Evolutionary conservation across 2,797 vertebrate genomes (phyloP).

Genomic region (Micropoecilia bifurca): DNA sequence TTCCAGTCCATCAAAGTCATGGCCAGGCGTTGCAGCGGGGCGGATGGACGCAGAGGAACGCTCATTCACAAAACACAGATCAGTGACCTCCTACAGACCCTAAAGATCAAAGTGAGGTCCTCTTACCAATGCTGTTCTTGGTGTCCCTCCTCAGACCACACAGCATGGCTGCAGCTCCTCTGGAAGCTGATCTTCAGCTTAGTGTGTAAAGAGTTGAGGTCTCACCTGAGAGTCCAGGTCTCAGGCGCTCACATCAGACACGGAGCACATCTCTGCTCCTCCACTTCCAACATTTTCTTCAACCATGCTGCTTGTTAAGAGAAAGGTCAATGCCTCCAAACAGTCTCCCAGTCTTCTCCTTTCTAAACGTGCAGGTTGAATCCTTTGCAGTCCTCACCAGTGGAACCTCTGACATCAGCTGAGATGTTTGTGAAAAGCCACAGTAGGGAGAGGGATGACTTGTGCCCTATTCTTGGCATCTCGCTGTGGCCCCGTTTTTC

Average conservation of each 20-base stretch:
- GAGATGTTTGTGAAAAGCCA: conserved; percentile 49
- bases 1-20: conserved; percentile 7
- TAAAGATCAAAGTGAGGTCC: conserved; percentile 35
- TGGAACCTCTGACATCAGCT: conserved; percentile 12
- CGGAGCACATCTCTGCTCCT: conserved; percentile 44
- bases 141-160: conserved; percentile 84
- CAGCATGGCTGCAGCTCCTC: conserved; percentile 76
- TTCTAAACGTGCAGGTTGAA: conserved; percentile 37
- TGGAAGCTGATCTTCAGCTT: conserved; percentile 55
- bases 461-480: conserved; percentile 54
- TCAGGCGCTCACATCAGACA: conserved; percentile 50
- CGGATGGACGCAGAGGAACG: conserved; percentile 8
- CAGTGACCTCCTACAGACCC: conserved; percentile 19
- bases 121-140: conserved; percentile 82
- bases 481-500: conserved; percentile 46
- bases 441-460: conserved; percentile 30
- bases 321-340: conserved; percentile 30
- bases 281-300: conserved; percentile 46
- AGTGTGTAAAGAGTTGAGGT: conserved; percentile 38
- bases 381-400: conserved; percentile 29
- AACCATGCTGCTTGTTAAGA: conserved; percentile 27
- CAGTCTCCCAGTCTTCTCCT: conserved; percentile 23
- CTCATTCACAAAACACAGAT: conserved; percentile 7
- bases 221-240: conserved; percentile 47
- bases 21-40: background rate